These are phyloP conservation scores for Cyprinodon variegatus DNA, from an alignment of 2,113 vertebrate genomes.

Conservation along the genomic window DNA sequence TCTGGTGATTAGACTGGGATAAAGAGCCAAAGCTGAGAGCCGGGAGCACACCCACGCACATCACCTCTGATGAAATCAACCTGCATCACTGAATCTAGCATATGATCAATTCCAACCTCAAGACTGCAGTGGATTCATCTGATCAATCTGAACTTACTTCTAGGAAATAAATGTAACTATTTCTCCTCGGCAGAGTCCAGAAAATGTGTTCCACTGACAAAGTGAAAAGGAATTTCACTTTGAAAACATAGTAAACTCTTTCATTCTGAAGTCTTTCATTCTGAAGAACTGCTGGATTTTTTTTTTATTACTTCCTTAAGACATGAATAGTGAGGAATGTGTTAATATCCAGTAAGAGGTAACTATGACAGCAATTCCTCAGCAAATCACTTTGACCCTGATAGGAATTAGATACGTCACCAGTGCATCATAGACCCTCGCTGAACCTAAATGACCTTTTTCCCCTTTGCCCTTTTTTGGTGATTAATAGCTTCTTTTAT, in stretches of 20 bases:
- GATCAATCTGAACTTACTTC: constrained; percentile 12
- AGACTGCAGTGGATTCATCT: constrained; percentile 28
- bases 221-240: background rate
- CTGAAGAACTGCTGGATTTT: background rate
- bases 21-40: constrained; percentile 66
- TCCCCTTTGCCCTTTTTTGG: background rate
- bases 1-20: constrained; percentile 79
- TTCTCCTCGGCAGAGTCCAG: constrained; percentile 2
- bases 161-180: constrained; percentile 34
- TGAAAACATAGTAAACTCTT: background rate
- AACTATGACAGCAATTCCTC: background rate
- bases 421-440: background rate
- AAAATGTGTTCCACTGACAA: background rate
- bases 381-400: background rate
- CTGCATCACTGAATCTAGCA: constrained; percentile 66
- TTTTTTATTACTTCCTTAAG: background rate
- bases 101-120: constrained; percentile 36
- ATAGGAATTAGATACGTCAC: background rate
- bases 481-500: background rate
- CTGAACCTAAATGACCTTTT: background rate
- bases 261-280: background rate
- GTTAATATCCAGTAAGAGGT: background rate
- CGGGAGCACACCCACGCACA: constrained; percentile 50
- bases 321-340: background rate
- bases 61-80: constrained; percentile 77